A percentile compares a stretch with the other conserved stretches of the same genome.
Evolutionary conservation across 2,113 vertebrate genomes (phyloP).

Genomic region (Prionailurus bengalensis): DNA sequence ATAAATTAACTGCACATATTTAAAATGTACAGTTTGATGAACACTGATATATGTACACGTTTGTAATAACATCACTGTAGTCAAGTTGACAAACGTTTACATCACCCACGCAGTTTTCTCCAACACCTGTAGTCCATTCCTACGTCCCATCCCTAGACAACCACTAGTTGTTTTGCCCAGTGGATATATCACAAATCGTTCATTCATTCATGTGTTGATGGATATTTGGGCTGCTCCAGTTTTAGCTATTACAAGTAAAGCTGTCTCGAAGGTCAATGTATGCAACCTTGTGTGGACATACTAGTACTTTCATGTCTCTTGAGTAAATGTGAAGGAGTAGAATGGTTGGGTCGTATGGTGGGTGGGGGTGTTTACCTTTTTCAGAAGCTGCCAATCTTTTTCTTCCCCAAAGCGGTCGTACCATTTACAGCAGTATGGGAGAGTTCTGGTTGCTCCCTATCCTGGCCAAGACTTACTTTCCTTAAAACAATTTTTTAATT

Average conservation of each 20-base stretch:
- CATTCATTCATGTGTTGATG: not conserved
- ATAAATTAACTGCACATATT: not conserved
- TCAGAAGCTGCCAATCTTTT: not conserved
- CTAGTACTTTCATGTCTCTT: not conserved
- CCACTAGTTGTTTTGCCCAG: not conserved
- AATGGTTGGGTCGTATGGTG: not conserved
- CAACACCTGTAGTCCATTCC: not conserved
- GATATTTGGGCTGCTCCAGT: not conserved
- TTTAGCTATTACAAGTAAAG: not conserved
- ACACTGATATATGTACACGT: not conserved
- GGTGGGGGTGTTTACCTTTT: slow-evolving; percentile 12
- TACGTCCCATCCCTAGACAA: not conserved
- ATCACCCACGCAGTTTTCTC: not conserved
- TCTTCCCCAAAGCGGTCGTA: slow-evolving; percentile 8
- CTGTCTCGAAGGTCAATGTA: not conserved
- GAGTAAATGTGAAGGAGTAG: not conserved
- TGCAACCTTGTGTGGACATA: not conserved
- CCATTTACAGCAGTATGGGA: not conserved
- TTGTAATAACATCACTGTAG: not conserved
- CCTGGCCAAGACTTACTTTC: not conserved
- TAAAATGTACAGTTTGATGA: slow-evolving; percentile 29
- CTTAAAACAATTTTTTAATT: not conserved
- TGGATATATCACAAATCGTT: not conserved
- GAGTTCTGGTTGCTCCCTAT: slow-evolving; percentile 7
- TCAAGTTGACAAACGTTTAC: not conserved